Evolutionary conservation across 2,113 vertebrate genomes (phyloP).

Genomic region (Corapipo altera): DNA sequence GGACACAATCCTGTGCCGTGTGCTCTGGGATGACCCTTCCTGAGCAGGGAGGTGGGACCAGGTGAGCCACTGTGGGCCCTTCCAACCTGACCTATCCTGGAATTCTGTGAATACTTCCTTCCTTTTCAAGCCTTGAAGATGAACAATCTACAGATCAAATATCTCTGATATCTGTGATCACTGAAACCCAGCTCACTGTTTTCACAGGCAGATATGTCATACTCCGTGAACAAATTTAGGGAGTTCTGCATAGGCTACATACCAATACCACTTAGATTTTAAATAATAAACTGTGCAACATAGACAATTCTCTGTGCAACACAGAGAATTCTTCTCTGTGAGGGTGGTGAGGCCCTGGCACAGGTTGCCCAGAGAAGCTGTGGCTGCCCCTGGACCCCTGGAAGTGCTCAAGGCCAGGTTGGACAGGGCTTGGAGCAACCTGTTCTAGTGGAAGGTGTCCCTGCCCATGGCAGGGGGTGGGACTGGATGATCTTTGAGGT

Average conservation of each 20-base stretch:
- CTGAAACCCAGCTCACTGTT: background rate
- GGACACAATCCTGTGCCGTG: background rate
- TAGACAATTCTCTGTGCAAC: too few species aligned
- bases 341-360: background rate
- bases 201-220: background rate
- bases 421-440: background rate
- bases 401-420: background rate
- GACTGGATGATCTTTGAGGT: background rate
- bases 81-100: background rate
- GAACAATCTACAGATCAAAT: background rate
- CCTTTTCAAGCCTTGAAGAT: background rate
- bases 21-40: background rate
- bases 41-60: background rate
- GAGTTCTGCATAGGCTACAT: background rate
- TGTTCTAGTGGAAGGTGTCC: background rate
- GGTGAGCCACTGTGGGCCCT: background rate
- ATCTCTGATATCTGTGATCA: background rate
- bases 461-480: background rate
- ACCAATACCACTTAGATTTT: background rate
- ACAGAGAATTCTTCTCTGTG: background rate
- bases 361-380: background rate
- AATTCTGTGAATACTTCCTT: too few species aligned
- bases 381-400: background rate
- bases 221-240: background rate
- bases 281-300: background rate